Percentiles rank a stretch among this genome's conserved stretches.
These are phyloP conservation scores for Eumacrocentrus americanus DNA, from an alignment of 2,888 invertebrate species.

Conservation along the genomic window DNA sequence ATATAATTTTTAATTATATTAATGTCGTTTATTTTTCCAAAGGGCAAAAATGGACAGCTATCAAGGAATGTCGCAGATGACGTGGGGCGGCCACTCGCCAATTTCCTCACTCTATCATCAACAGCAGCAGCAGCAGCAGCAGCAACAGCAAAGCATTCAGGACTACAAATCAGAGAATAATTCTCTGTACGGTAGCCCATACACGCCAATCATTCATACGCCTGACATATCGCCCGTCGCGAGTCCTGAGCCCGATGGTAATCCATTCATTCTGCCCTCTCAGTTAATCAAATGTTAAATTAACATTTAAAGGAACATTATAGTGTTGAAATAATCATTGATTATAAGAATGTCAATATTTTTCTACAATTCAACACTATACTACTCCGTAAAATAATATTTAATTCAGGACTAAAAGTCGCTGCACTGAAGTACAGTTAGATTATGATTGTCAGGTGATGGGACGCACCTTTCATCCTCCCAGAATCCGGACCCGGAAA, in stretches of 20 bases:
- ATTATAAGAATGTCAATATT: too few relatives aligned
- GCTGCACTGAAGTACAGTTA: constrained; percentile 15
- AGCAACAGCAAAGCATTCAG: constrained; percentile 51
- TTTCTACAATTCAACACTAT: too few relatives aligned
- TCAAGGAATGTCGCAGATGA: constrained; percentile 59
- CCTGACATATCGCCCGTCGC: constrained; percentile 85
- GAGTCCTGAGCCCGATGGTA: constrained; percentile 79
- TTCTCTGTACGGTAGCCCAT: constrained; percentile 60
- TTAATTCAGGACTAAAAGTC: constrained; percentile 1
- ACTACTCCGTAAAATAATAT: too few relatives aligned
- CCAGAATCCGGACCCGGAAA: constrained; percentile 56
- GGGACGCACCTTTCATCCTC: constrained; percentile 54
- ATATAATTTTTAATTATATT: not conserved
- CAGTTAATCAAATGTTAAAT: constrained; percentile 1
- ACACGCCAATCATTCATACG: constrained; percentile 69
- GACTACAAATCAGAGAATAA: constrained; percentile 61
- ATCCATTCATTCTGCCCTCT: constrained; percentile 37
- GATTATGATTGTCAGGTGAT: constrained; percentile 45
- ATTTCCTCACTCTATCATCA: constrained; percentile 62
- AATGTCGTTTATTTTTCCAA: constrained; percentile 13
- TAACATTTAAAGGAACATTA: not conserved
- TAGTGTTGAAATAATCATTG: too few relatives aligned
- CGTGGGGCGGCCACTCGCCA: constrained; percentile 60
- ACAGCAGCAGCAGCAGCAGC: constrained; percentile 48
- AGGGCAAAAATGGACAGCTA: constrained; percentile 60